Evolutionary conservation across 2,113 vertebrate genomes (phyloP), one percentile per base, ranked within the genome.

Genomic region (Typhlomys cinereus): DNA sequence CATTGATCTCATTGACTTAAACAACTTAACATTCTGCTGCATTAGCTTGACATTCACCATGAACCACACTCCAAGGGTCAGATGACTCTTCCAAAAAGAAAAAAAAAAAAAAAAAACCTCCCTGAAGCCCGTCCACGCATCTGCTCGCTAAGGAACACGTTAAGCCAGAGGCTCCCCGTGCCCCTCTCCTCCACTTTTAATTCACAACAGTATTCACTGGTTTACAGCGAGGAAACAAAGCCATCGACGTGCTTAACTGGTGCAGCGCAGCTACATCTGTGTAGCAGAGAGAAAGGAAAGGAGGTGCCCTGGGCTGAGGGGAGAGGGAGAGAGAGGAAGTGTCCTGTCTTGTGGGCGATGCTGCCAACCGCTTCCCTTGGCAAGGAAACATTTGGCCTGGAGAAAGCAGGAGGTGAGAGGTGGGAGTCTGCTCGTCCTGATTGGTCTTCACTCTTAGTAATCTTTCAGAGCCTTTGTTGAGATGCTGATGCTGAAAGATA

Each of bases 401-500:
- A 87, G 44, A 25, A 14, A 64, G 18, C 34, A 39, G 17, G 76
- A 80, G 69, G 48, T 10, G 25, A 29, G 50, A 88, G 54, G 46
- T 23, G 20, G 4, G n/a, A 41, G 36, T 39, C 44, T 70, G 4
- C 36, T 61, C 66, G 73, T 52, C 66, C 89, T 7, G 18, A 70
- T 71, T 82, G 25, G 36, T n/a, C 57, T 44, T 54, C 54, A 11
- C 44, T 93, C 81, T 52, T 64, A 50, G 50, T 83, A 62, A 36
- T 67, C 86, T 78, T 79, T 88, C 34, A 15, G 44, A 93, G 54
- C 39, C 39, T 90, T 62, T 11, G 13, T 59, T 0, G 17, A 93
- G 39, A 94, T 2, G 27, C 31, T 88, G 44, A 85, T 88, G 82
- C 57, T 76, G 59, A 92, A 92, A 74, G 79, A 85, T 62, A 78